Percentiles rank a stretch among this genome's conserved stretches.
These are phyloP conservation scores for Catajapyx aquilonaris DNA, from an alignment of 1,140 invertebrate genomes.

Conservation along the genomic window DNA sequence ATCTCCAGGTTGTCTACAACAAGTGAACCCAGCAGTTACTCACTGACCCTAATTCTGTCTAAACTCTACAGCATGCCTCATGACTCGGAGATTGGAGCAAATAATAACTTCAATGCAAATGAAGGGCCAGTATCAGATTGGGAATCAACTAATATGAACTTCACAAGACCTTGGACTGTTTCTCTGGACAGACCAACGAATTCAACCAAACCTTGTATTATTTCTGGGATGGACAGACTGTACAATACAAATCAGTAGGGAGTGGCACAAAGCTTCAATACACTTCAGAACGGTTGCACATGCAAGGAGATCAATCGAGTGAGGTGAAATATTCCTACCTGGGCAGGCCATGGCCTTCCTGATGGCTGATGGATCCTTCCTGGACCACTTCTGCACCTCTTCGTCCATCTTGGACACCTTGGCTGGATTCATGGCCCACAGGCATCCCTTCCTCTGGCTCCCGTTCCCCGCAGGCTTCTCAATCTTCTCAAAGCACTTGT, in stretches of 20 bases:
- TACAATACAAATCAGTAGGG: constrained; percentile 4
- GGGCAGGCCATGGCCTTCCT: constrained; percentile 79
- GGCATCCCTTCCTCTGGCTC: constrained; percentile 63
- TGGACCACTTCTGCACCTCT: constrained; percentile 87
- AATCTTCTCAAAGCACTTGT: constrained; percentile 96
- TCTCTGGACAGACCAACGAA: neutral
- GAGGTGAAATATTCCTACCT: constrained; percentile 22
- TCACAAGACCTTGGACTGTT: neutral
- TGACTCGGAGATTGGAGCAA: no score
- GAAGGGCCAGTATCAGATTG: neutral
- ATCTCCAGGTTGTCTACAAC: constrained; percentile 49
- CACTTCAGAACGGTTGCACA: constrained; percentile 5
- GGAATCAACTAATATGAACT: neutral
- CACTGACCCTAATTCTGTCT: no score
- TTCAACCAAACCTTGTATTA: constrained; percentile 1
- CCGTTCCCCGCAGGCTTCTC: constrained; percentile 67
- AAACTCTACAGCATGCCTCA: no score
- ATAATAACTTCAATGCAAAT: no score
- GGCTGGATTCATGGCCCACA: constrained; percentile 90
- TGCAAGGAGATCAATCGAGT: constrained; percentile 3
- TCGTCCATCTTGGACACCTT: constrained; percentile 93
- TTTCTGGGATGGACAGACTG: constrained; percentile 2
- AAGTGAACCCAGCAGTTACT: no score
- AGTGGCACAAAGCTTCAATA: constrained; percentile 8
- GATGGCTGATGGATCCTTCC: constrained; percentile 71